Evolutionary conservation across 2,888 invertebrate genomes (phyloP), one percentile per base, ranked within the genome.

Genomic region (Drosophila acutilabella): DNA sequence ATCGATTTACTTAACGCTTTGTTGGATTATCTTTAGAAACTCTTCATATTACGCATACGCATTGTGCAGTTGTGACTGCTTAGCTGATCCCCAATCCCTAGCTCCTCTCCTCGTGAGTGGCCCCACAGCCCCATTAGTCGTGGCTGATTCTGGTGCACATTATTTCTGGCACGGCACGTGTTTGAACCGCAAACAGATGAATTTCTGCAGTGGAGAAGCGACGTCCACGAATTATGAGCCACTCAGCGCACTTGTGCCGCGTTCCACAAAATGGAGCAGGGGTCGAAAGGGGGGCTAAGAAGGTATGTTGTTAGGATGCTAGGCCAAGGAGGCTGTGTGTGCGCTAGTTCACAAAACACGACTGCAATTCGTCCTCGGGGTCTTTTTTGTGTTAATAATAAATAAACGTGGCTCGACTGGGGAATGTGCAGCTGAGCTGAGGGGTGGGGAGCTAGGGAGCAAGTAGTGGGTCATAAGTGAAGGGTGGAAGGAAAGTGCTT

Each of bases 111-210:
- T 51, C 20, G 11, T 42, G 58, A 57, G 51, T 54, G 72, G 64
- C 56, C 79, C 61, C 68, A 42, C 60, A 68, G 74, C 79, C 74
- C 81, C 89, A 87, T 80, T 80, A 78, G 78, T 76, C 80, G 68
- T 52, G 38, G 88, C 73, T 71, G 79, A 85, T 82, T 64, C 82
- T 69, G 71, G 70, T 50, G 72, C 73, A 74, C 85, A 84, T 85
- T 78, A 81, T 85, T 77, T 77, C 80, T 86, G 70, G 83, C 71
- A 71, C 66, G 82, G 86, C 80, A 88, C 88, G 89, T 88, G 80
- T 86, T 89, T 88, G 72, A 87, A 87, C 85, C 90, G 67, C 88
- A 89, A 81, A 81, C 89, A 81, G 78, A 85, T 88, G 85, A 89
- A 84, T 88, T 86, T 74, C 76, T 76, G 74, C 86, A 73, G 66